Percentiles rank a stretch among this genome's conserved stretches.
Evolutionary conservation across 2,113 vertebrate species (phyloP).

Genomic region (Emydura subglobosa): DNA sequence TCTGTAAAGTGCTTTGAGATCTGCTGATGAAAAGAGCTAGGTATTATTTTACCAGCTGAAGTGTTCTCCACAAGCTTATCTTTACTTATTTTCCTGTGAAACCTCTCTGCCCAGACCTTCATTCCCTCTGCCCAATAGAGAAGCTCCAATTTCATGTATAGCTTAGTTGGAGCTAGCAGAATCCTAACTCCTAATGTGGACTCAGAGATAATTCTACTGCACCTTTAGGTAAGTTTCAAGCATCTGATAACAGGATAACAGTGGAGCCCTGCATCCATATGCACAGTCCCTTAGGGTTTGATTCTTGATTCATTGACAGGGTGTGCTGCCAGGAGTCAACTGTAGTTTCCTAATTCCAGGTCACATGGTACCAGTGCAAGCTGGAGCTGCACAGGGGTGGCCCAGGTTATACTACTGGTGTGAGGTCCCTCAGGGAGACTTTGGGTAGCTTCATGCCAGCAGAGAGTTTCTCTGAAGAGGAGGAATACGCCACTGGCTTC

Average conservation of each 20-base stretch:
- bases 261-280: background rate
- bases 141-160: conserved; percentile 30
- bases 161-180: background rate
- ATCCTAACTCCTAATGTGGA: background rate
- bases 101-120: background rate
- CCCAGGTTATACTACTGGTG: background rate
- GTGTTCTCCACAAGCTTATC: background rate
- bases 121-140: background rate
- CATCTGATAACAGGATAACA: background rate
- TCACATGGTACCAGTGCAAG: background rate
- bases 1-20: too few relatives aligned
- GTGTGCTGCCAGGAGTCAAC: background rate
- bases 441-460: background rate
- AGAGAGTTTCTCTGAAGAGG: background rate
- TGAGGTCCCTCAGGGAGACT: background rate
- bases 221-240: conserved; percentile 8
- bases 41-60: background rate
- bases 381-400: background rate
- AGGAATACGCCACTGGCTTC: background rate
- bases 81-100: conserved; percentile 9
- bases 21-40: too few relatives aligned
- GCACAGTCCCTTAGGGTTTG: background rate
- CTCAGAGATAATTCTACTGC: background rate
- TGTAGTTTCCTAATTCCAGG: background rate
- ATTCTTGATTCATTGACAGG: background rate